phyloP scores from a whole-genome alignment of 2,888 invertebrate species.

The Merodon equestris region DNA sequence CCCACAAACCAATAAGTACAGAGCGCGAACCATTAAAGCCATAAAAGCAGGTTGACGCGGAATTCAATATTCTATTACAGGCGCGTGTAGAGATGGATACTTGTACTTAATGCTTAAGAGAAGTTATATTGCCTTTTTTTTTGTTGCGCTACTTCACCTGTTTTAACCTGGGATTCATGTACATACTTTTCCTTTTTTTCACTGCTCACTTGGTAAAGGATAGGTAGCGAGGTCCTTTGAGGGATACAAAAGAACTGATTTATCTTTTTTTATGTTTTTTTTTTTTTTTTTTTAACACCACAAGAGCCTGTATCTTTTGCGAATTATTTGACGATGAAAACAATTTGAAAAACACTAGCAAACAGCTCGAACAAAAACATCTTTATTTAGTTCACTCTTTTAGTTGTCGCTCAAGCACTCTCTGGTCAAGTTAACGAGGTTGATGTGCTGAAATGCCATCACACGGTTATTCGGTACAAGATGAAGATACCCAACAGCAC shows the following conservation, averaged over 20 bases:
- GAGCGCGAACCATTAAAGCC: constrained; percentile 56
- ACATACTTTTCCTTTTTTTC: constrained; percentile 5
- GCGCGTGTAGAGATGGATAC: too few species aligned
- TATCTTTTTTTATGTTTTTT: too few species aligned
- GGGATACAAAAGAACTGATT: constrained; percentile 8
- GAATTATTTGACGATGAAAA: not conserved
- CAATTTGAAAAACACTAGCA: constrained; percentile 26
- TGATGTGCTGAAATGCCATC: constrained; percentile 64
- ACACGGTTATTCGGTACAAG: constrained; percentile 25
- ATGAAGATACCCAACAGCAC: constrained; percentile 44
- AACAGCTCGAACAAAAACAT: constrained; percentile 38
- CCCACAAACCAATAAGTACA: constrained; percentile 56
- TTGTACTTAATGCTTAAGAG: too few species aligned
- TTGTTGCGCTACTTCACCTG: constrained; percentile 30
- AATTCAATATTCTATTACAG: constrained; percentile 62
- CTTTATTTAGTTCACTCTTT: constrained; percentile 34
- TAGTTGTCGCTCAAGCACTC: constrained; percentile 56
- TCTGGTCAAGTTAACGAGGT: constrained; percentile 66
- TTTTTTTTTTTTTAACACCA: constrained; percentile 11
- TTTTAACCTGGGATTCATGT: constrained; percentile 24
- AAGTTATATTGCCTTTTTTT: constrained; percentile 52
- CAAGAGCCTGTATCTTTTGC: too few species aligned
- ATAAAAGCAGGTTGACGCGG: constrained; percentile 56
- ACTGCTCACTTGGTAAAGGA: not conserved
- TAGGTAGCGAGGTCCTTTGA: constrained; percentile 11